These are phyloP conservation scores for Limonius californicus DNA, from an alignment of 1,140 invertebrate species.

Conservation along the genomic window DNA sequence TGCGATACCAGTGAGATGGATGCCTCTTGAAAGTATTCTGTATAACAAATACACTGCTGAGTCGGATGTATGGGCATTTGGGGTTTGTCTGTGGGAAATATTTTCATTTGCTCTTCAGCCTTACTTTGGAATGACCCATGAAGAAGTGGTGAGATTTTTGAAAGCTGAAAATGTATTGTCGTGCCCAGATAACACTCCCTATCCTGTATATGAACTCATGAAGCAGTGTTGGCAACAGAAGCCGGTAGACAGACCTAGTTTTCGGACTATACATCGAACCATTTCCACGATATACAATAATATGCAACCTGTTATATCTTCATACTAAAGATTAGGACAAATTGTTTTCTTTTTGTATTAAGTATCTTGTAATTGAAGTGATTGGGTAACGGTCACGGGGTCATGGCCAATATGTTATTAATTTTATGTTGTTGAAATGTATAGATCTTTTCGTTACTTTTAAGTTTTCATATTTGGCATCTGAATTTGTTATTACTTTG, in stretches of 20 bases:
- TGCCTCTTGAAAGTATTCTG: slow-evolving; percentile 91
- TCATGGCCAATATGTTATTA: neutral
- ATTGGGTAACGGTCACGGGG: too few relatives aligned
- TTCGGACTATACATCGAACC: slow-evolving; percentile 68
- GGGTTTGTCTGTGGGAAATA: slow-evolving; percentile 91
- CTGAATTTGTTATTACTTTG: too few relatives aligned
- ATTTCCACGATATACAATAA: slow-evolving; percentile 51
- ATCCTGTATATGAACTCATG: slow-evolving; percentile 91
- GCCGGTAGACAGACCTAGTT: slow-evolving; percentile 78
- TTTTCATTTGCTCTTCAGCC: slow-evolving; percentile 91
- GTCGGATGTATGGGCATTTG: slow-evolving; percentile 92
- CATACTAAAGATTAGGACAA: neutral
- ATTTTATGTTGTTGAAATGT: neutral
- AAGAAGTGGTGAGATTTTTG: slow-evolving; percentile 89
- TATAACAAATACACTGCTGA: slow-evolving; percentile 93
- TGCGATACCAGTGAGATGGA: slow-evolving; percentile 91
- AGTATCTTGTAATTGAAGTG: neutral
- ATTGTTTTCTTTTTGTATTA: neutral
- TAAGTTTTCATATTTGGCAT: too few relatives aligned
- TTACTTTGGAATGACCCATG: slow-evolving; percentile 92
- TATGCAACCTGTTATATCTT: slow-evolving; percentile 22
- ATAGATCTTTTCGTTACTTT: too few relatives aligned
- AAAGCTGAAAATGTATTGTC: slow-evolving; percentile 86
- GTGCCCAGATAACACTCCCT: slow-evolving; percentile 85
- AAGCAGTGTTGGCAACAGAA: slow-evolving; percentile 87